Evolutionary conservation across 37 sponge, comb jelly and placozoan species (phyloP).

Genomic region (Aplysina aerophoba): DNA sequence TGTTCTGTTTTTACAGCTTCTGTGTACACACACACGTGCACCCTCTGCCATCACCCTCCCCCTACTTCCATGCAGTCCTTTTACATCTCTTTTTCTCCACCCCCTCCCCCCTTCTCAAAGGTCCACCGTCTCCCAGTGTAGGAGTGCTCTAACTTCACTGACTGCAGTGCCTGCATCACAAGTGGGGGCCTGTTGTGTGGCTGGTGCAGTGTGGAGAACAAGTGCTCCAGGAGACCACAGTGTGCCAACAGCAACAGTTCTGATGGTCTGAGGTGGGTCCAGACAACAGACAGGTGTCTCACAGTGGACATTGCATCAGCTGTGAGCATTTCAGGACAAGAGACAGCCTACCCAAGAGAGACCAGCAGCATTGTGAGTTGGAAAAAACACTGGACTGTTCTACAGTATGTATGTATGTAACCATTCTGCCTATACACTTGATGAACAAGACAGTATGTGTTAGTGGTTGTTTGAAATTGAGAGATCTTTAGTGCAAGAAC

Average conservation of each 20-base stretch:
- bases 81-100: no score
- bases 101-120: no score
- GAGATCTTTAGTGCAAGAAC: no score
- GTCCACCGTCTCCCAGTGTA: slow-evolving; percentile 47
- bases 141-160: slow-evolving; percentile 42
- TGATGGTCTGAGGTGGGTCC: slow-evolving; percentile 8
- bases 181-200: slow-evolving; percentile 68
- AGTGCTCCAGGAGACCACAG: slow-evolving; percentile 73
- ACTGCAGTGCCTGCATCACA: slow-evolving; percentile 50
- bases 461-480: no score
- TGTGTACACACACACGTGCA: slow-evolving; percentile 6
- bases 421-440: no score
- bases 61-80: no score
- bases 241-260: slow-evolving; percentile 57
- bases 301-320: slow-evolving; percentile 16
- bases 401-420: no score
- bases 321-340: slow-evolving; percentile 17
- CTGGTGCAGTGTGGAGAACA: slow-evolving; percentile 88
- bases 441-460: no score
- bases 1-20: no score
- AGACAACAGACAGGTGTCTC: neutral
- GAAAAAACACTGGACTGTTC: neutral
- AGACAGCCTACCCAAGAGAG: slow-evolving; percentile 14
- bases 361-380: neutral
- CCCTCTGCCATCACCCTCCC: neutral